Evolutionary conservation across 2,888 invertebrate genomes (phyloP).

Genomic region (Leptarthrus brevirostris): DNA sequence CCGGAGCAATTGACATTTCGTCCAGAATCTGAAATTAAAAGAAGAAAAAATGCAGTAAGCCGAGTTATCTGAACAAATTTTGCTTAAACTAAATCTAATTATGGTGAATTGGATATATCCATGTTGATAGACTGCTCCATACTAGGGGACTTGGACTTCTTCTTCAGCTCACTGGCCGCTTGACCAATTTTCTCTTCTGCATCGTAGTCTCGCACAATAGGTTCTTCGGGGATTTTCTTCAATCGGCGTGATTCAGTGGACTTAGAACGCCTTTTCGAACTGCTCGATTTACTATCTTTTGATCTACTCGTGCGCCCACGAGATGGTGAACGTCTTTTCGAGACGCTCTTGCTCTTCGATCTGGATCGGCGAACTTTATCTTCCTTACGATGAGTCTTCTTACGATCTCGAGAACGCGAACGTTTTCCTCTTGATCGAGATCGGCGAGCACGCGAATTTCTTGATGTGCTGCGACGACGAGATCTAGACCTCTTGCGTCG

Average conservation of each 20-base stretch:
- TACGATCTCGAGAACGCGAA: conserved; percentile 71
- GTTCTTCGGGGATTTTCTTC: conserved; percentile 58
- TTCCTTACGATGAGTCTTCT: conserved; percentile 70
- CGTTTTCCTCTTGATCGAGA: conserved; percentile 62
- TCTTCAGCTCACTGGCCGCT: conserved; percentile 68
- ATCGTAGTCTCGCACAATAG: conserved; percentile 63
- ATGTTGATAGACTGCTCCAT: conserved; percentile 76
- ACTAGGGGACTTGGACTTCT: conserved; percentile 67
- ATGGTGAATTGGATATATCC: conserved; percentile 85
- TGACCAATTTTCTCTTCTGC: conserved; percentile 62
- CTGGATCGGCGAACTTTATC: conserved; percentile 67
- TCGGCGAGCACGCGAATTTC: conserved; percentile 60
- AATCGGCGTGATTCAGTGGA: conserved; percentile 63
- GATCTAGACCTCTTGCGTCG: conserved; percentile 58
- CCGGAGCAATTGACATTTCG: conserved; percentile 13
- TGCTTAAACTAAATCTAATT: conserved; percentile 56
- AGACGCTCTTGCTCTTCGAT: conserved; percentile 65
- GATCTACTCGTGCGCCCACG: conserved; percentile 57
- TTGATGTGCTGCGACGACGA: conserved; percentile 62
- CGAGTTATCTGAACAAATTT: conserved; percentile 2
- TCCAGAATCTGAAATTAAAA: conserved; percentile 35
- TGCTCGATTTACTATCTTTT: conserved; percentile 57
- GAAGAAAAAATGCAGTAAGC: conserved; percentile 34
- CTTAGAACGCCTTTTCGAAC: conserved; percentile 63
- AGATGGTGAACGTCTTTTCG: conserved; percentile 66